Conservation (phyloP, 2,888 invertebrate species). For the Sipunculus nudus region DNA sequence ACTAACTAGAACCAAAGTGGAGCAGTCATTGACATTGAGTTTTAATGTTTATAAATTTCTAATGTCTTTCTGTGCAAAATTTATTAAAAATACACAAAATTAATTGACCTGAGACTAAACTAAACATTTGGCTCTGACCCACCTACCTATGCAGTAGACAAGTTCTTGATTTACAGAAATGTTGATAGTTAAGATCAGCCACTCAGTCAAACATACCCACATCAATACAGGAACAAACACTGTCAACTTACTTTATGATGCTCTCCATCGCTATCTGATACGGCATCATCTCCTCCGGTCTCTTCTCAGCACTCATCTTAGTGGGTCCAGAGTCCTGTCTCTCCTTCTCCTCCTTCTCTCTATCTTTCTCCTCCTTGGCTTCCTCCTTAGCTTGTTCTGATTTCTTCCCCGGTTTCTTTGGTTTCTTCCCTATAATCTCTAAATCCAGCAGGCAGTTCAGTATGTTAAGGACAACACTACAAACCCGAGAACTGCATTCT, state of each 20-base stretch:
- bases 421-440: constrained; percentile 72
- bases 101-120: too few relatives aligned
- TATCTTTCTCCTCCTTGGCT: constrained; percentile 12
- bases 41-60: too few relatives aligned
- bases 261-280: constrained; percentile 27
- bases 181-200: background rate
- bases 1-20: too few relatives aligned
- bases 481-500: constrained; percentile 86
- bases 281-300: too few relatives aligned
- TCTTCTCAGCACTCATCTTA: background rate
- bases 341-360: constrained; percentile 8
- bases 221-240: background rate
- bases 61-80: too few relatives aligned
- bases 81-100: too few relatives aligned
- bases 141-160: too few relatives aligned
- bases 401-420: constrained; percentile 7
- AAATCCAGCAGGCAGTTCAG: constrained; percentile 91
- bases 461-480: constrained; percentile 91
- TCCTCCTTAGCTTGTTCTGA: constrained; percentile 24
- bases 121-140: too few relatives aligned
- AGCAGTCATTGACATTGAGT: too few relatives aligned
- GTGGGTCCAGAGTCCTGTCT: background rate
- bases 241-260: constrained; percentile 11
- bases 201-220: background rate
- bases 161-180: too few relatives aligned